Percentiles rank a stretch among this genome's conserved stretches.
Evolutionary conservation across 2,888 invertebrate genomes (phyloP).

Genomic region (Tetragonula carbonaria): DNA sequence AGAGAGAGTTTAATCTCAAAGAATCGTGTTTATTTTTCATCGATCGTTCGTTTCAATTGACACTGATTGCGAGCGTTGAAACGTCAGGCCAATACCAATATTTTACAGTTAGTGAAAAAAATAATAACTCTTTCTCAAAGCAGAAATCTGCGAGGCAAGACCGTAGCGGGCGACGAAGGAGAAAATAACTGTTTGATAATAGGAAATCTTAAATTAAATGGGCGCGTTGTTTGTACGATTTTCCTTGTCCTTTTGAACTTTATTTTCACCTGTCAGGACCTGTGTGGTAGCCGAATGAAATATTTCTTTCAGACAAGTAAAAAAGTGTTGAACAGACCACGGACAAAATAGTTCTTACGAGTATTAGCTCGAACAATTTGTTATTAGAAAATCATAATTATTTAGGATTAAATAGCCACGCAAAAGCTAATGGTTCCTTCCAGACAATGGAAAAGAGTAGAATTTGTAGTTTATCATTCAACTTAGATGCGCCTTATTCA

Average conservation of each 20-base stretch:
- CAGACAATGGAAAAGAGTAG: too few relatives aligned
- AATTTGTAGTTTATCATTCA: too few relatives aligned
- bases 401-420: too few relatives aligned
- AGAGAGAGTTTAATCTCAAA: too few relatives aligned
- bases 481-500: too few relatives aligned
- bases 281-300: not conserved
- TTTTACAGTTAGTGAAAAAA: not conserved
- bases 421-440: not conserved
- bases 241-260: not conserved
- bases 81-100: too few relatives aligned
- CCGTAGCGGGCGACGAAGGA: not conserved
- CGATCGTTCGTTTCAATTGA: too few relatives aligned
- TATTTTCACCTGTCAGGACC: not conserved
- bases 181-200: conserved; percentile 9
- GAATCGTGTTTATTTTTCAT: too few relatives aligned
- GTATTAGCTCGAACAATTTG: too few relatives aligned
- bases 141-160: conserved; percentile 18
- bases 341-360: not conserved
- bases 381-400: too few relatives aligned
- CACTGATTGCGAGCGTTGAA: too few relatives aligned
- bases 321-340: not conserved
- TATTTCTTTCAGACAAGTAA: conserved; percentile 43
- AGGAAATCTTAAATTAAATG: not conserved
- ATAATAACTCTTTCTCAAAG: not conserved
- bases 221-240: not conserved